phyloP scores from a whole-genome alignment of 1,140 invertebrate genomes.

The Drosophila ficusphila region DNA sequence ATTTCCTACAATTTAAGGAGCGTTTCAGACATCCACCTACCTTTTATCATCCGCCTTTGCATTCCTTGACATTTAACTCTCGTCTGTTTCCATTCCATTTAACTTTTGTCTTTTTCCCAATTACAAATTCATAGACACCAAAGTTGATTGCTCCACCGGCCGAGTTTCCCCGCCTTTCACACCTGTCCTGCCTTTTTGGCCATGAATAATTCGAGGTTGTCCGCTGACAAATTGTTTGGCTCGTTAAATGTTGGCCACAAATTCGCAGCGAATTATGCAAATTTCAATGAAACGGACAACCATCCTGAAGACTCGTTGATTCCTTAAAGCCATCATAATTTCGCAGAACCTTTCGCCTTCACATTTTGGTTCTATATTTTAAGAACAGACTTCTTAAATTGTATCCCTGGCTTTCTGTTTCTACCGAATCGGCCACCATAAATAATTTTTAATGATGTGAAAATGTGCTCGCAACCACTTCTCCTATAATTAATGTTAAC shows the following conservation, averaged over 20 bases:
- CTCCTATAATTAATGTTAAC: conserved; percentile 50
- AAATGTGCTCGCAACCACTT: conserved; percentile 49
- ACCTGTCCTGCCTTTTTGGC: conserved; percentile 1
- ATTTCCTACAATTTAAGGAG: not conserved
- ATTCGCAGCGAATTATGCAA: conserved; percentile 49
- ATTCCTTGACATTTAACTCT: conserved; percentile 12
- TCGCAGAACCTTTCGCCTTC: not conserved
- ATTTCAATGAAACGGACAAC: conserved; percentile 19
- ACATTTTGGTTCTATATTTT: too few relatives aligned
- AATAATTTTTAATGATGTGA: conserved; percentile 68
- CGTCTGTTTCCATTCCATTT: conserved; percentile 27
- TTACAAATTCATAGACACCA: conserved; percentile 55
- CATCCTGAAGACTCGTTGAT: conserved; percentile 11
- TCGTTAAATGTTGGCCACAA: conserved; percentile 53
- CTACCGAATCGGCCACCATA: conserved; percentile 40
- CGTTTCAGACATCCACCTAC: not conserved
- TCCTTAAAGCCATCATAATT: conserved; percentile 5
- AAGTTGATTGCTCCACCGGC: conserved; percentile 40
- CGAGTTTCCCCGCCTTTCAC: conserved; percentile 16
- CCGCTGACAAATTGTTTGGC: conserved; percentile 56
- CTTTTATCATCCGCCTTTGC: not conserved
- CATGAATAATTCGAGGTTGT: conserved; percentile 48
- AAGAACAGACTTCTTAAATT: conserved; percentile 29
- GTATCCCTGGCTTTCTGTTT: conserved; percentile 43
- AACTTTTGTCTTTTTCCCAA: conserved; percentile 18